Percentiles rank a stretch among this genome's conserved stretches.
Conservation (phyloP, 2,113 vertebrate genomes). For the Sinocyclocheilus anshuiensis region DNA sequence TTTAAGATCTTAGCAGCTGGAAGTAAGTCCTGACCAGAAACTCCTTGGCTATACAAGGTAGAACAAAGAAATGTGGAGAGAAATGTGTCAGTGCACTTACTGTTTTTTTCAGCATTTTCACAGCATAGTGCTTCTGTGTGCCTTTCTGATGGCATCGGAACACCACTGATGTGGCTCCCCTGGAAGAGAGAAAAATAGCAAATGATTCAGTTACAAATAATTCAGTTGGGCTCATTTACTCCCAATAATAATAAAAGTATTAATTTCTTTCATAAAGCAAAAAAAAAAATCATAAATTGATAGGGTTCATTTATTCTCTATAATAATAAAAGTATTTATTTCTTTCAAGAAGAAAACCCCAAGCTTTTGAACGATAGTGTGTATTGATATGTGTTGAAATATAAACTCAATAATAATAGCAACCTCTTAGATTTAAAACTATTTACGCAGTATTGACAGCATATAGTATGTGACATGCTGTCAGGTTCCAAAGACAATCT, state of each 20-base stretch:
- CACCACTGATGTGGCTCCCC: slow-evolving; percentile 88
- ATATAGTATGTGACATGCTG: background rate
- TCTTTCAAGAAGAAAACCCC: too few relatives aligned
- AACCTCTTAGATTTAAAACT: background rate
- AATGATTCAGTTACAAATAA: background rate
- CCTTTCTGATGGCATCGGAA: slow-evolving; percentile 88
- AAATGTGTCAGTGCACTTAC: slow-evolving; percentile 73
- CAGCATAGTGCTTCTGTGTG: slow-evolving; percentile 84
- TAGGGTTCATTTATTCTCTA: background rate
- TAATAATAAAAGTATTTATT: too few relatives aligned
- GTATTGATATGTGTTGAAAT: background rate
- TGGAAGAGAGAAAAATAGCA: slow-evolving; percentile 53
- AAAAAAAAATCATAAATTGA: too few relatives aligned
- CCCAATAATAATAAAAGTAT: background rate
- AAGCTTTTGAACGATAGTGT: too few relatives aligned
- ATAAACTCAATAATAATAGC: background rate
- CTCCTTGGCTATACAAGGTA: background rate
- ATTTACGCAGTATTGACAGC: background rate
- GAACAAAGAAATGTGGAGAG: slow-evolving; percentile 11
- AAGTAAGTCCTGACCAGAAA: background rate
- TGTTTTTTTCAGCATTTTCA: slow-evolving; percentile 92
- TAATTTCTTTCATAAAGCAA: too few relatives aligned
- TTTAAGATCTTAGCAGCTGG: slow-evolving; percentile 3
- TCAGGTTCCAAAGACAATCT: background rate
- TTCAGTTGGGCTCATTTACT: background rate